Evolutionary conservation across 2,888 invertebrate genomes (phyloP).

Genomic region (Zygogramma bicolorata): DNA sequence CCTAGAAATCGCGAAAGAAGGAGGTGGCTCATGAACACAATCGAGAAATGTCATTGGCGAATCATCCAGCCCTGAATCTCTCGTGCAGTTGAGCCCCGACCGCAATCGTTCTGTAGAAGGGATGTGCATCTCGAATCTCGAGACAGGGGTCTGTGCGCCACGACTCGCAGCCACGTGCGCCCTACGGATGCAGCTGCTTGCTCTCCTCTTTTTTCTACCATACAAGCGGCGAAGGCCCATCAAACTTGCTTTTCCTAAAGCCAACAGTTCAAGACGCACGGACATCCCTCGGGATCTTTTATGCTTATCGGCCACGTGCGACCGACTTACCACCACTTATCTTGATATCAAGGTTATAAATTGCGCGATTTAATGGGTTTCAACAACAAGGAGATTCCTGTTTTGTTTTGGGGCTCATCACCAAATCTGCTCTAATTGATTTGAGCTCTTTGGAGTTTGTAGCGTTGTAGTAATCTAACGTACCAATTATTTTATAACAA

Average conservation of each 20-base stretch:
- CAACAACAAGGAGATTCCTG: no score
- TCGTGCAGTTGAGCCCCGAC: background rate
- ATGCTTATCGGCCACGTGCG: slow-evolving; percentile 43
- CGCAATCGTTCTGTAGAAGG: background rate
- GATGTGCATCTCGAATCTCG: slow-evolving; percentile 24
- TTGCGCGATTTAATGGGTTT: no score
- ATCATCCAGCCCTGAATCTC: no score
- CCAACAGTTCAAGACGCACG: background rate
- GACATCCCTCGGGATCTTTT: background rate
- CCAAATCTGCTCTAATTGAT: no score
- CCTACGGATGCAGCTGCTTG: slow-evolving; percentile 54
- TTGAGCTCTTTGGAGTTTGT: no score
- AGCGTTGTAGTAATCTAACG: no score
- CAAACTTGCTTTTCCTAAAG: slow-evolving; percentile 2
- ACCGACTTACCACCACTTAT: slow-evolving; percentile 38
- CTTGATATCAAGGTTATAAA: slow-evolving; percentile 26
- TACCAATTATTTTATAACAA: no score
- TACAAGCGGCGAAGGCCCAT: background rate
- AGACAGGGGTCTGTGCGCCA: slow-evolving; percentile 27
- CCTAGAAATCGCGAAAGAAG: no score
- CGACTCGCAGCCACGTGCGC: slow-evolving; percentile 50
- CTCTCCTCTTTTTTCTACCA: slow-evolving; percentile 37
- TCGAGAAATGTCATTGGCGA: no score
- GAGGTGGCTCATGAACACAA: no score
- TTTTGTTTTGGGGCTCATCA: no score